A percentile compares a stretch with the other conserved stretches of the same genome.
Evolutionary conservation across 2,888 invertebrate species (phyloP).

Genomic region (Scaptodrosophila latifasciaeformis): DNA sequence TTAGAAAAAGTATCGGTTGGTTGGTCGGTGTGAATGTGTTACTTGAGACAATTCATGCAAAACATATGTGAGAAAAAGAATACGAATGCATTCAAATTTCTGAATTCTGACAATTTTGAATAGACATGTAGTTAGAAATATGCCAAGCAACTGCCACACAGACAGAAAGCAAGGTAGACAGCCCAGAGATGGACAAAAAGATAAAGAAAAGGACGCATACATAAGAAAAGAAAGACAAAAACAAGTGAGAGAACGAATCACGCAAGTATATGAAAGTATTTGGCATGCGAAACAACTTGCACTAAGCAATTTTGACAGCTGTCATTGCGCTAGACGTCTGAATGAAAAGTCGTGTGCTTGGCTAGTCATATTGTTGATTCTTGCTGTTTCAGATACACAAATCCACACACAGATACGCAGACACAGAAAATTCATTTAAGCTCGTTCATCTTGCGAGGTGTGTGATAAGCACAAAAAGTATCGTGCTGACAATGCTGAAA

Average conservation of each 20-base stretch:
- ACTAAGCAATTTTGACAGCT: constrained; percentile 58
- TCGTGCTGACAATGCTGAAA: constrained; percentile 13
- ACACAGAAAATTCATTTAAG: constrained; percentile 44
- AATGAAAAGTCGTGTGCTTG: constrained; percentile 1
- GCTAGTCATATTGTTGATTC: no score
- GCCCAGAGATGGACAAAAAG: no score
- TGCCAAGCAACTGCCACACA: no score
- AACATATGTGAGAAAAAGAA: no score
- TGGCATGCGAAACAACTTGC: constrained; percentile 48
- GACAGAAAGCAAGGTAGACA: no score
- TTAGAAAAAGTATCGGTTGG: no score
- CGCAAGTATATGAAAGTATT: constrained; percentile 20
- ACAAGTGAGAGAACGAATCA: not conserved
- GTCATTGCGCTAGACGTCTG: constrained; percentile 50
- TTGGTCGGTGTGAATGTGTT: not conserved
- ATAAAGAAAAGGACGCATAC: no score
- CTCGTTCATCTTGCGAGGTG: not conserved
- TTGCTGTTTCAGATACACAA: not conserved
- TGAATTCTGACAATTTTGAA: no score
- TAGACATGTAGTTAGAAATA: no score
- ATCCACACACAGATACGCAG: constrained; percentile 22
- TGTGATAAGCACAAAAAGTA: constrained; percentile 1
- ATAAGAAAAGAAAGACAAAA: no score
- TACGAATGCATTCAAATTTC: no score
- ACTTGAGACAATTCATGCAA: not conserved